phyloP scores from a whole-genome alignment of 2,113 vertebrate species.

The Dascyllus trimaculatus region DNA sequence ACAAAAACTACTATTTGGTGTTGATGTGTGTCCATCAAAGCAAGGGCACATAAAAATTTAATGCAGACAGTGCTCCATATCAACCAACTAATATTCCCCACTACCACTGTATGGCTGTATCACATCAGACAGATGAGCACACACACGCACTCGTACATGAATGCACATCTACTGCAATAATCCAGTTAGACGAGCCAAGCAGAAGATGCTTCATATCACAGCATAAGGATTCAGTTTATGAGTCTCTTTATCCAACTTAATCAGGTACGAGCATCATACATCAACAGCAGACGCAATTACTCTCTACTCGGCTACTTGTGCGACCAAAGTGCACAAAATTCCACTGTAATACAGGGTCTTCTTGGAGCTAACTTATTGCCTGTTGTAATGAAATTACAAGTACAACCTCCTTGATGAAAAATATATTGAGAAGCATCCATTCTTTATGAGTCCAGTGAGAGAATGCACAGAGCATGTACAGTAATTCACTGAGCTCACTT shows the following conservation, averaged over 20 bases:
- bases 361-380: constrained; percentile 16
- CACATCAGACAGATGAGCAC: not conserved
- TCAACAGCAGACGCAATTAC: constrained; percentile 43
- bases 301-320: constrained; percentile 25
- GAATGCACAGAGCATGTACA: constrained; percentile 17
- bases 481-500: constrained; percentile 6
- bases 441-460: constrained; percentile 55
- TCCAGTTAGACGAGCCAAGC: constrained; percentile 22
- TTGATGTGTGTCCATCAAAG: constrained; percentile 29
- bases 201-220: constrained; percentile 34
- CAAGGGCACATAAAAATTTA: constrained; percentile 25
- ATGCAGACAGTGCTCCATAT: constrained; percentile 41
- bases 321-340: constrained; percentile 29
- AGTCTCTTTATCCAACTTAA: constrained; percentile 49
- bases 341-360: not conserved
- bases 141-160: not conserved
- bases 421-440: constrained; percentile 56
- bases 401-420: constrained; percentile 57
- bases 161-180: constrained; percentile 7
- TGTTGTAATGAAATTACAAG: constrained; percentile 44
- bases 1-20: constrained; percentile 3
- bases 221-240: constrained; percentile 29
- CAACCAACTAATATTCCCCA: constrained; percentile 2
- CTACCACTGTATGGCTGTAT: constrained; percentile 2
- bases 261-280: constrained; percentile 54